Evolutionary conservation across 2,888 invertebrate genomes (phyloP).

Genomic region (Tenthredo scrophulariae): DNA sequence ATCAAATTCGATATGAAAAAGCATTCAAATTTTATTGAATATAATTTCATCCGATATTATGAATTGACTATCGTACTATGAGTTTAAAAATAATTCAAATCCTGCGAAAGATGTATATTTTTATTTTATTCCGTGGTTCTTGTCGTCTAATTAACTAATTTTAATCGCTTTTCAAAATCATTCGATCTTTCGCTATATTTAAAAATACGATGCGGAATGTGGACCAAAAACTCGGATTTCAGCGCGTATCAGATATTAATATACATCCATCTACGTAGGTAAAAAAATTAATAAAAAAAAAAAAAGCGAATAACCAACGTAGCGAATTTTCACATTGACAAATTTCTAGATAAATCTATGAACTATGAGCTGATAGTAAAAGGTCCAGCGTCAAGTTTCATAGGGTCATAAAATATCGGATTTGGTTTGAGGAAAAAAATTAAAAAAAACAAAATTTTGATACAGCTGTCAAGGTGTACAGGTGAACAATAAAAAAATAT

Average conservation of each 20-base stretch:
- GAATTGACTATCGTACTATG: too few relatives aligned
- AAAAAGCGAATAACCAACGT: background rate
- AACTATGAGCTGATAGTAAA: background rate
- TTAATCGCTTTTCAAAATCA: background rate
- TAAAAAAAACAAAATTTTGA: too few relatives aligned
- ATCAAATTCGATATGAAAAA: too few relatives aligned
- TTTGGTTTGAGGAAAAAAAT: background rate
- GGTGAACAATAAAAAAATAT: background rate
- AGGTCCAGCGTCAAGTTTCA: background rate
- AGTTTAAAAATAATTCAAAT: too few relatives aligned
- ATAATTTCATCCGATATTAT: too few relatives aligned
- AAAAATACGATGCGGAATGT: background rate
- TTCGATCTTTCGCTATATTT: background rate
- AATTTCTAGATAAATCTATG: background rate
- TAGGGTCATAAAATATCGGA: background rate
- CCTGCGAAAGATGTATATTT: background rate
- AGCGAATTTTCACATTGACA: background rate
- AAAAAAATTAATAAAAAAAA: background rate
- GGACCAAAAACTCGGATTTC: constrained; percentile 4
- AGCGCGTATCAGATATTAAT: background rate
- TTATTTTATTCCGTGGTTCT: background rate
- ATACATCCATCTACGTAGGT: too few relatives aligned
- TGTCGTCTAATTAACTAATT: background rate
- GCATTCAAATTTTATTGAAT: too few relatives aligned
- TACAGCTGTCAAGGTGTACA: too few relatives aligned